Conservation (phyloP, 2,888 invertebrate genomes). For the Erynnis tages region DNA sequence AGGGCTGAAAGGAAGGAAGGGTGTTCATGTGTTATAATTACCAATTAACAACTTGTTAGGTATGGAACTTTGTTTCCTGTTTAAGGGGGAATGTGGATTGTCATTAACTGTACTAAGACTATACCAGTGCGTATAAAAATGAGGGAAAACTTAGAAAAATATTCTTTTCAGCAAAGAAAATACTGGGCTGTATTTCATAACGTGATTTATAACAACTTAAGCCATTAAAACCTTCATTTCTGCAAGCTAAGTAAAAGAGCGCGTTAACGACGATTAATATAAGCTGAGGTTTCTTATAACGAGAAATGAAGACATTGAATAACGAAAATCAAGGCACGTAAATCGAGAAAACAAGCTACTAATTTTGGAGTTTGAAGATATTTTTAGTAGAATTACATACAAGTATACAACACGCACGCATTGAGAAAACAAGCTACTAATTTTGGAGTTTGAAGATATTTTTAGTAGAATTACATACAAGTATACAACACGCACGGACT, state of each 20-base stretch:
- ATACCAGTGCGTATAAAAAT: too few species aligned
- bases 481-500: not conserved
- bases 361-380: not conserved
- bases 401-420: not conserved
- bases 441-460: not conserved
- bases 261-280: slow-evolving; percentile 19
- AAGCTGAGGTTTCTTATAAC: slow-evolving; percentile 14
- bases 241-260: slow-evolving; percentile 22
- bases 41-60: too few species aligned
- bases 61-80: too few species aligned
- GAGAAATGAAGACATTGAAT: slow-evolving; percentile 21
- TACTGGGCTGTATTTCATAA: not conserved
- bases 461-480: too few species aligned
- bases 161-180: not conserved
- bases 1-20: too few species aligned
- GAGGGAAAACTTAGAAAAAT: too few species aligned
- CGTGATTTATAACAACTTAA: slow-evolving; percentile 20
- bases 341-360: slow-evolving; percentile 15
- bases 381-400: not conserved
- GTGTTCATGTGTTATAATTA: too few species aligned
- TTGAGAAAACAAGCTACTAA: slow-evolving; percentile 15
- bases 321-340: slow-evolving; percentile 5
- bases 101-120: too few species aligned
- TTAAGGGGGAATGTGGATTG: too few species aligned
- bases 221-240: slow-evolving; percentile 23